Evolutionary conservation across 92 coral and sea anemone species (phyloP).

Genomic region (Blastomussa wellsi): DNA sequence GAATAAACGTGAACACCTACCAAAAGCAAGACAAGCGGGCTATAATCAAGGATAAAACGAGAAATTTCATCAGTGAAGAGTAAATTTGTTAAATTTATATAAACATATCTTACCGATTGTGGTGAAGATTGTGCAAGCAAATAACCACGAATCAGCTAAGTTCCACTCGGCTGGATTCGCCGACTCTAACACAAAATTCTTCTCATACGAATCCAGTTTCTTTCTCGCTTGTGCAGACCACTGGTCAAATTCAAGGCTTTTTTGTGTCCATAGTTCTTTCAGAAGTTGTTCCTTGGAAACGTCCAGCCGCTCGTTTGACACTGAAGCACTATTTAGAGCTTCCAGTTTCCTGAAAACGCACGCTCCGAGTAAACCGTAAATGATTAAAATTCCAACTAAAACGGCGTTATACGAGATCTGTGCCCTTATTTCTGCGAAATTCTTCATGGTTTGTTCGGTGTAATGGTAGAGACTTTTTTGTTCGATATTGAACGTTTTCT

Average conservation of each 20-base stretch:
- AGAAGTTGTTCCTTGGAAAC: conserved; percentile 42
- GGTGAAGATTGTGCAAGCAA: conserved; percentile 77
- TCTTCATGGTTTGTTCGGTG: background rate
- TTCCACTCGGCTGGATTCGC: conserved; percentile 54
- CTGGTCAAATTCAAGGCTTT: conserved; percentile 46
- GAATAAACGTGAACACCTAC: background rate
- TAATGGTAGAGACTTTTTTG: background rate
- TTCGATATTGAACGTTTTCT: background rate
- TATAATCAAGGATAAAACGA: background rate
- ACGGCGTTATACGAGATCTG: conserved; percentile 52
- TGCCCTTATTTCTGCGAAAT: conserved; percentile 49
- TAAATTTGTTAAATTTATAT: too few relatives aligned
- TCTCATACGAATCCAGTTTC: conserved; percentile 55
- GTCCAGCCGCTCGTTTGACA: conserved; percentile 7
- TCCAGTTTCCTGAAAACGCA: conserved; percentile 68
- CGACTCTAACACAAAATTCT: conserved; percentile 14
- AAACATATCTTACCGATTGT: conserved; percentile 61
- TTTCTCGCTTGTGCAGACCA: conserved; percentile 59
- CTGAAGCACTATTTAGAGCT: conserved; percentile 30
- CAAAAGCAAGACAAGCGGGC: background rate
- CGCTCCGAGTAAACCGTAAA: conserved; percentile 66
- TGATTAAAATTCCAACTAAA: conserved; percentile 50
- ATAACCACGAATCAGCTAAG: conserved; percentile 76
- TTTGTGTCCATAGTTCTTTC: conserved; percentile 52
- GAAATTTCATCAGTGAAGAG: background rate